Base-by-base conservation (phyloP, 2,113 vertebrate species). In the Labeo rohita region DNA sequence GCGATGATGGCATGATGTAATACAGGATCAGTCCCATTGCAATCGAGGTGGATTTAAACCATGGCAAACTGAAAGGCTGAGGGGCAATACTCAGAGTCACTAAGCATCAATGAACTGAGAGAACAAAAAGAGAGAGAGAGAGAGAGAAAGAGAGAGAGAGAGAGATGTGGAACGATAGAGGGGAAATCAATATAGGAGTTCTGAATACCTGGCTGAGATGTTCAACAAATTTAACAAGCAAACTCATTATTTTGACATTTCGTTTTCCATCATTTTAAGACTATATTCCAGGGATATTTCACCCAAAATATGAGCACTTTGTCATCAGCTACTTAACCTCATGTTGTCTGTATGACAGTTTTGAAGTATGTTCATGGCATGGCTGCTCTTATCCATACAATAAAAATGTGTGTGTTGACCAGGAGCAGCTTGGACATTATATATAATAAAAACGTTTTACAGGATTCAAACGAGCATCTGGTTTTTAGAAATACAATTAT, bases 1-100 rank as follows among this genome's bases (percentile, higher is more conserved):
- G 63, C n/a, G 45, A 74, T 77, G 74, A 84, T 43, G 75, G 66
- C 73, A 47, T 80, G 81, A 85, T 73, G 63, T 54, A 49, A 52
- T 56, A 39, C 50, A 50, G 75, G 56, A 82, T 84, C 85, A 70
- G 80, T 77, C 43, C 15, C 10, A 52, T 54, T 66, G 75, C 63
- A 68, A 18, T 68, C 15, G 10, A 70, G 23, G 15, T 18, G 73
- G 52, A 75, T 63, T 78, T 74, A 78, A 45, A 76, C 56, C 59
- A 21, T 21, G 36, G 80, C 63, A 74, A 78, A 65, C 36, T 13
- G 28, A 84, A 72, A 66, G 72, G 56, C 59, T 77, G 23, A 70
- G 43, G 61, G 56, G 72, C 34, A 76, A 9, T 52, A 39, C 50
- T 39, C 68, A 6, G 10, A 65, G 36, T 28, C 18, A 77, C 43